Conservation (phyloP, 2,113 vertebrate genomes). For the Tachycineta bicolor region DNA sequence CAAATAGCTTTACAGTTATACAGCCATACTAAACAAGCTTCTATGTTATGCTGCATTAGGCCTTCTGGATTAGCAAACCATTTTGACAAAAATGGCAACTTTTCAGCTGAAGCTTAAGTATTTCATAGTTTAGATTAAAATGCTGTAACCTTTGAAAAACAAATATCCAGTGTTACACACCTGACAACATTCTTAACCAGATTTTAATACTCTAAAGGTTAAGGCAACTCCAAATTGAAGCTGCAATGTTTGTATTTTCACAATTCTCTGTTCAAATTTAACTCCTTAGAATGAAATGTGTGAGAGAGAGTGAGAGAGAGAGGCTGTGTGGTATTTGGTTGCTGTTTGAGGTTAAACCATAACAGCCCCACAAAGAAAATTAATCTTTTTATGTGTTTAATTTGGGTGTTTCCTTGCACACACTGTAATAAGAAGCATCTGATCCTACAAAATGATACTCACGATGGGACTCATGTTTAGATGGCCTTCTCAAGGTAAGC, state of each 20-base stretch:
- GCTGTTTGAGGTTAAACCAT: neutral
- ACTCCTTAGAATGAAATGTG: constrained; percentile 64
- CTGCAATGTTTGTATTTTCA: constrained; percentile 33
- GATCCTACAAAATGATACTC: neutral
- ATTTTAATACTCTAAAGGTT: constrained; percentile 50
- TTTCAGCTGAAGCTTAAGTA: constrained; percentile 58
- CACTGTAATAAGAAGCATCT: constrained; percentile 38
- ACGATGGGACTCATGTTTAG: neutral
- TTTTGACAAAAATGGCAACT: constrained; percentile 66
- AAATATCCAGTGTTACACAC: constrained; percentile 60
- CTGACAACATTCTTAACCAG: constrained; percentile 56
- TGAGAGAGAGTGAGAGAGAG: neutral
- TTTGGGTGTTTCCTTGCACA: constrained; percentile 47
- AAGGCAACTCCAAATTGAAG: constrained; percentile 60
- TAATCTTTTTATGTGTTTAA: constrained; percentile 32
- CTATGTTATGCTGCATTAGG: constrained; percentile 61
- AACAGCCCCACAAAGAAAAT: constrained; percentile 47
- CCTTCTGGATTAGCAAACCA: constrained; percentile 67
- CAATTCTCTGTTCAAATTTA: constrained; percentile 34
- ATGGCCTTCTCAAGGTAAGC: neutral
- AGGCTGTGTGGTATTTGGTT: neutral
- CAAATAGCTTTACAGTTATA: constrained; percentile 59
- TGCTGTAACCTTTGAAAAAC: constrained; percentile 53
- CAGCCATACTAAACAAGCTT: constrained; percentile 66
- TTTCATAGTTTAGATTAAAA: constrained; percentile 67